phyloP scores from a whole-genome alignment of 1,140 invertebrate species.

The Helicoverpa zea region DNA sequence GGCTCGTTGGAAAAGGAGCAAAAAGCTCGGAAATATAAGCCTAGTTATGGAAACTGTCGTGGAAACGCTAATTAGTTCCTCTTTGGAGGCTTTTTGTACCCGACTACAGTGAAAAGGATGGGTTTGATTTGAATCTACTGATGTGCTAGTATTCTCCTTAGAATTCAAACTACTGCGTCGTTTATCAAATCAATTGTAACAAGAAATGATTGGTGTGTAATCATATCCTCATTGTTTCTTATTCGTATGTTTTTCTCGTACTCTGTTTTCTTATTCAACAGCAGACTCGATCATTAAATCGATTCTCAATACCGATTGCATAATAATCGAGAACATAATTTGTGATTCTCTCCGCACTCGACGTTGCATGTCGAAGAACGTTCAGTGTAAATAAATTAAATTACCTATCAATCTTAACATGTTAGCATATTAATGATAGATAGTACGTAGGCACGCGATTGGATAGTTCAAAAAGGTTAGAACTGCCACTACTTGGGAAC shows the following conservation, averaged over 20 bases:
- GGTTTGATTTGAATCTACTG: too few species aligned
- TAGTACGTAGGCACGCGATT: constrained; percentile 9
- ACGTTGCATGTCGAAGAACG: background rate
- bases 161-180: too few species aligned
- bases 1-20: background rate
- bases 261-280: background rate
- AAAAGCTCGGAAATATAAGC: background rate
- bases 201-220: too few species aligned
- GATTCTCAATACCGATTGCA: background rate
- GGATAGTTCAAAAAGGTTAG: background rate
- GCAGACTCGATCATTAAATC: background rate
- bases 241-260: too few species aligned
- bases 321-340: constrained; percentile 7
- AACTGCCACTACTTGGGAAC: background rate
- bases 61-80: constrained; percentile 22
- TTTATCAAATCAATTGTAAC: too few species aligned
- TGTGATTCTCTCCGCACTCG: background rate
- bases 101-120: too few species aligned
- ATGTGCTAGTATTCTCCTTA: too few species aligned
- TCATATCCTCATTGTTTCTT: too few species aligned
- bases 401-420: constrained; percentile 30
- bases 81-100: background rate
- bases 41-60: background rate
- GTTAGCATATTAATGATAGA: constrained; percentile 28
- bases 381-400: constrained; percentile 31